phyloP scores from a whole-genome alignment of 2,888 invertebrate genomes.

The Strigamia maritima region DNA sequence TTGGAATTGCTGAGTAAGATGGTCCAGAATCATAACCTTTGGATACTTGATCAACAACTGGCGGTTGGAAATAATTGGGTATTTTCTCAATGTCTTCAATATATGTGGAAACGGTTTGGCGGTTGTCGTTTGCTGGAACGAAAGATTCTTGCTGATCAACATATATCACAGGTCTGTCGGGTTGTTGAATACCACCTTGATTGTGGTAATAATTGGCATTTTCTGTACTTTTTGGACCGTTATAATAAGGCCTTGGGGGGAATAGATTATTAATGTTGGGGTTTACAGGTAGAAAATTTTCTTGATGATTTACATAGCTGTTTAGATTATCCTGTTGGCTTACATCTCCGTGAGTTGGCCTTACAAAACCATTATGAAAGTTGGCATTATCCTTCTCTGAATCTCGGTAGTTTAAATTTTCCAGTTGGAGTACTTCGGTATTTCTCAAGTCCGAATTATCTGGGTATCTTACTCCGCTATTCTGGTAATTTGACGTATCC shows the following conservation, averaged over 20 bases:
- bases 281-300: neutral
- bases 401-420: too few species aligned
- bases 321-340: too few species aligned
- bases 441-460: too few species aligned
- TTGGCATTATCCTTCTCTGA: too few species aligned
- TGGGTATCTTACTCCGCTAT: too few species aligned
- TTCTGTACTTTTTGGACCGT: neutral
- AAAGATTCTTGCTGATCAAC: neutral
- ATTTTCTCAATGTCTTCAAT: neutral
- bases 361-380: too few species aligned
- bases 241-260: neutral
- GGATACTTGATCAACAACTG: neutral
- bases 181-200: neutral
- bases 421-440: too few species aligned
- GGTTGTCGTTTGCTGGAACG: neutral
- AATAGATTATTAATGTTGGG: neutral
- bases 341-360: too few species aligned
- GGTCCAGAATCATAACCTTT: neutral
- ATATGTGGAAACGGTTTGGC: conserved; percentile 3
- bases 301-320: too few species aligned
- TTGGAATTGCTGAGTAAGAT: neutral
- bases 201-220: neutral
- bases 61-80: conserved; percentile 2
- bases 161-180: neutral
- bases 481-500: too few species aligned